Conservation (phyloP, 1,140 invertebrate genomes). For the Drosophila fuyamai region DNA sequence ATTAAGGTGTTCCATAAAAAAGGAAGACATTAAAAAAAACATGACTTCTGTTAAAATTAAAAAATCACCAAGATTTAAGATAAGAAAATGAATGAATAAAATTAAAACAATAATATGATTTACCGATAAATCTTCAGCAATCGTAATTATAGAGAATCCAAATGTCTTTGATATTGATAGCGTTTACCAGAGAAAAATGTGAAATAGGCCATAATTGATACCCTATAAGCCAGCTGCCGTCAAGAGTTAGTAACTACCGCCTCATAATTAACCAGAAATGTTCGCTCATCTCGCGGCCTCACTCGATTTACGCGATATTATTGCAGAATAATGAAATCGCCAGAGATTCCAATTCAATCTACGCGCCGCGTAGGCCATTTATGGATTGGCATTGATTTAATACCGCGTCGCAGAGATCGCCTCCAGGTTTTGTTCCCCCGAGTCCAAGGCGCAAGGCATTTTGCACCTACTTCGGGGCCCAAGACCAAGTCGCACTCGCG, state of each 20-base stretch:
- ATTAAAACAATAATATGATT: no score
- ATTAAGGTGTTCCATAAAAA: not conserved
- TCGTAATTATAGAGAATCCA: not conserved
- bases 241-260: conserved; percentile 6
- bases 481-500: conserved; percentile 22
- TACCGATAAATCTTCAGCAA: not conserved
- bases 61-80: not conserved
- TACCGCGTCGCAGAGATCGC: conserved; percentile 56
- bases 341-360: conserved; percentile 76
- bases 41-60: not conserved
- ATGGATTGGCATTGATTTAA: conserved; percentile 84
- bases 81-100: no score
- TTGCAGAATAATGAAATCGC: conserved; percentile 81
- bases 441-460: conserved; percentile 81
- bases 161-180: not conserved
- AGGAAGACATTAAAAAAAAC: not conserved
- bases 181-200: conserved; percentile 2
- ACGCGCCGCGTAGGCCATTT: conserved; percentile 72
- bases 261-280: conserved; percentile 54
- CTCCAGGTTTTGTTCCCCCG: conserved; percentile 58
- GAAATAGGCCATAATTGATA: conserved; percentile 18
- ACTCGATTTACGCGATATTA: conserved; percentile 63
- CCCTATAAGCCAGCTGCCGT: conserved; percentile 1
- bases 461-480: conserved; percentile 70
- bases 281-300: conserved; percentile 26